These are phyloP conservation scores for Eueremaeus valkanovi DNA, from an alignment of 2,888 invertebrate genomes.

Conservation along the genomic window DNA sequence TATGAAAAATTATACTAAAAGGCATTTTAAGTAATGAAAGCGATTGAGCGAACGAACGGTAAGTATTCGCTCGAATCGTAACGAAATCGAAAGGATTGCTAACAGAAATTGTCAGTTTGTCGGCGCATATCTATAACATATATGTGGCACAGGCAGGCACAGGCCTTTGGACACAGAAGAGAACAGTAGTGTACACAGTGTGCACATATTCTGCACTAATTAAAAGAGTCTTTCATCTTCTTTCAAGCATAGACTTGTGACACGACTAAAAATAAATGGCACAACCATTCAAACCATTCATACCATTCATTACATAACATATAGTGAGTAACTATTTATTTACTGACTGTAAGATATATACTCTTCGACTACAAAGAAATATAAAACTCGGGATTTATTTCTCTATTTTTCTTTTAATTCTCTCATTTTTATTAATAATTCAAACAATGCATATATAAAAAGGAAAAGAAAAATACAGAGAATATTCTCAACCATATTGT, in stretches of 20 bases:
- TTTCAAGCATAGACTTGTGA: no score
- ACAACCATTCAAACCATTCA: neutral
- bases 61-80: neutral
- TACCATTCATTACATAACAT: neutral
- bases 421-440: slow-evolving; percentile 2
- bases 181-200: neutral
- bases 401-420: neutral
- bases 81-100: neutral
- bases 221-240: no score
- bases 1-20: neutral
- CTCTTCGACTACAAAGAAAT: neutral
- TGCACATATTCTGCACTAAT: no score
- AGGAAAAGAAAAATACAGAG: no score
- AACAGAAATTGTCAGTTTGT: neutral
- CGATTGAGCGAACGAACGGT: neutral
- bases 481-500: no score
- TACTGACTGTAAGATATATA: slow-evolving; percentile 7
- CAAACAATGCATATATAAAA: neutral
- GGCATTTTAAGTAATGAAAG: slow-evolving; percentile 23
- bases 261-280: neutral
- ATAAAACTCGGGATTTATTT: neutral
- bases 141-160: neutral
- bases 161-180: neutral
- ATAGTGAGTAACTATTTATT: slow-evolving; percentile 10
- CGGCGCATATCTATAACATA: slow-evolving; percentile 11